Evolutionary conservation across 92 coral and sea anemone species (phyloP).

Genomic region (Palythoa heliodiscus): DNA sequence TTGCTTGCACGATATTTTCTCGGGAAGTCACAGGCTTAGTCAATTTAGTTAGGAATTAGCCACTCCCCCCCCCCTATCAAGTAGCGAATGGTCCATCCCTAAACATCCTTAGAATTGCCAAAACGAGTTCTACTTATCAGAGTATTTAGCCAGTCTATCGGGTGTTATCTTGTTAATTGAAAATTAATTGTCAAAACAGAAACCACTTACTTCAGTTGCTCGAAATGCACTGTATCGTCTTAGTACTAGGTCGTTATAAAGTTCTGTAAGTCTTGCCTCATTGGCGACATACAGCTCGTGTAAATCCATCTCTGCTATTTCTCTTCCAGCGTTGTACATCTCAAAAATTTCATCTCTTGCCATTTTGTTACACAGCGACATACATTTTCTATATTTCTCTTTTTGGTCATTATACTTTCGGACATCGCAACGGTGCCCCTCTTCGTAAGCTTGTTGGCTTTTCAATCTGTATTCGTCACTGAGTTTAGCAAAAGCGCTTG

Average conservation of each 20-base stretch:
- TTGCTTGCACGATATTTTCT: too few species aligned
- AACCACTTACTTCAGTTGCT: too few species aligned
- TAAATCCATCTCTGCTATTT: slow-evolving; percentile 41
- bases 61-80: too few species aligned
- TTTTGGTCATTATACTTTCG: slow-evolving; percentile 25
- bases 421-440: not conserved
- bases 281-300: slow-evolving; percentile 57
- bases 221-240: too few species aligned
- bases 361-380: slow-evolving; percentile 37
- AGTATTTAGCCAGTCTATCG: too few species aligned
- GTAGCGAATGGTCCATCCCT: too few species aligned
- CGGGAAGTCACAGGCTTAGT: too few species aligned
- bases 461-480: slow-evolving; percentile 36
- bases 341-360: slow-evolving; percentile 49
- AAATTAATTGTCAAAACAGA: too few species aligned
- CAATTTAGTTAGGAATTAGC: too few species aligned
- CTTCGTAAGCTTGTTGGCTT: not conserved
- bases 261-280: slow-evolving; percentile 31
- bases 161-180: too few species aligned
- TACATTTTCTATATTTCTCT: slow-evolving; percentile 34
- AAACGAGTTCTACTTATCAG: too few species aligned
- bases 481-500: slow-evolving; percentile 27
- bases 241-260: not conserved
- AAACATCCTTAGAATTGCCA: too few species aligned
- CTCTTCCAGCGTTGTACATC: slow-evolving; percentile 46